Base-by-base conservation (phyloP, 1,140 invertebrate genomes). In the Phortica variegata region DNA sequence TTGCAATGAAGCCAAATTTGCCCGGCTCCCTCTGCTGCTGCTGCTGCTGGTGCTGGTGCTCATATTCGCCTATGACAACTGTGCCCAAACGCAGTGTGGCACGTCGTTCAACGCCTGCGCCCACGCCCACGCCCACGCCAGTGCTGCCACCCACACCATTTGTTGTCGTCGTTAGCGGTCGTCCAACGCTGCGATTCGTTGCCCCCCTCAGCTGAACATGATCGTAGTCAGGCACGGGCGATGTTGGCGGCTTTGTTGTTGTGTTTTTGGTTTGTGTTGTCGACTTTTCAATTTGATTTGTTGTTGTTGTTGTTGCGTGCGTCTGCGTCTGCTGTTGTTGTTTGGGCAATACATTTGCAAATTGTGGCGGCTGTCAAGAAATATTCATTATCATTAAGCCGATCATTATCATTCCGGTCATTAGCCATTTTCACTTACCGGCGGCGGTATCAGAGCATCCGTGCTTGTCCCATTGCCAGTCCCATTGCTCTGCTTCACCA, bases 61-160 rank as follows among this genome's bases (percentile, higher is more conserved):
- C 81, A 65, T 87, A 87, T 72, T 86, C 84, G 2, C 85, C 83
- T 34, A 87, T 87, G 2, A 84, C 86, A 10, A 87, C 82, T 3
- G 83, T 84, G 9, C 83, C 79, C 21, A 80, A 75, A 1, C 70
- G 60, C 37, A 73, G 47, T 15, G 63, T 46, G 63, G 72, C 47
- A 60, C 75, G 47, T 73, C 65, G 23, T 62, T 53, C 37, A 39
- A 29, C 6, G 38, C 26, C 9, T 37, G 17, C 13, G 33, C 15
- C 34, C 31, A n/a, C 31, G 20, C 13, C 21, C 75, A 78, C 49
- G 17, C 13, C 58, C 9, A 47, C 34, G 33, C 13, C 20, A 42
- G 1, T 42, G 43, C 39, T n/a, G n/a, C n/a, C n/a, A 3, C 13
- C 16, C 8, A n/a, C 83, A 8, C 79, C 76, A 57, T 78, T 77